Conservation (phyloP, 1,140 invertebrate genomes). For the Panagrolaimus sp. region DNA sequence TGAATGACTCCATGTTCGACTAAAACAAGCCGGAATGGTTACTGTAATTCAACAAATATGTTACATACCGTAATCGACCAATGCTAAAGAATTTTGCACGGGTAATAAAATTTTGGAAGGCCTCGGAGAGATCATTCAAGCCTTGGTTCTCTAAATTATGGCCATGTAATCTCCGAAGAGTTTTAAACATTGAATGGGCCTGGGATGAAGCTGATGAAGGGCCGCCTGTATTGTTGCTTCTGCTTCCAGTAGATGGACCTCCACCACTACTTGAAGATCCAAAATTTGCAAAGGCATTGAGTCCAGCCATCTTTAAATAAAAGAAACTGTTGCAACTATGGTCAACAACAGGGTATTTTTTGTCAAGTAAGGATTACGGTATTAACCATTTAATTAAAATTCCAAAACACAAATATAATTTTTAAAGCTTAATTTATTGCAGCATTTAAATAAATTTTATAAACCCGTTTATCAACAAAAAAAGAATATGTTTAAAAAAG, state of each 20-base stretch:
- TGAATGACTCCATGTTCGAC: constrained; percentile 59
- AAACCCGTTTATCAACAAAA: not conserved
- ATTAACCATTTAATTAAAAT: not conserved
- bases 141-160: constrained; percentile 57
- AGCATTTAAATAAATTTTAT: not conserved
- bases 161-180: constrained; percentile 55
- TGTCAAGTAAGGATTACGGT: not conserved
- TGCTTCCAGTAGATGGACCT: not conserved
- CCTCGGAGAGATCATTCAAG: constrained; percentile 58
- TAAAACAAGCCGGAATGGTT: constrained; percentile 35
- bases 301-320: not conserved
- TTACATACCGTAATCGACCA: constrained; percentile 45
- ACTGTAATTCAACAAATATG: not conserved
- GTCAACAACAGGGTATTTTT: too few relatives aligned
- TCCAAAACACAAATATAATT: not conserved
- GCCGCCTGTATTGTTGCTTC: not conserved
- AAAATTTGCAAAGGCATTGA: constrained; percentile 10
- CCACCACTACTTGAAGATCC: not conserved
- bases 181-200: constrained; percentile 51
- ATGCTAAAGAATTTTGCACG: constrained; percentile 56
- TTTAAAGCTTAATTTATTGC: not conserved
- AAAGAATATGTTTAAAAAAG: not conserved
- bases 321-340: not conserved
- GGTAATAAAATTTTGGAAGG: constrained; percentile 56
- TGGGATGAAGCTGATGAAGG: not conserved